Conservation (phyloP, 2,113 vertebrate genomes). For the Haliaeetus leucogaster region DNA sequence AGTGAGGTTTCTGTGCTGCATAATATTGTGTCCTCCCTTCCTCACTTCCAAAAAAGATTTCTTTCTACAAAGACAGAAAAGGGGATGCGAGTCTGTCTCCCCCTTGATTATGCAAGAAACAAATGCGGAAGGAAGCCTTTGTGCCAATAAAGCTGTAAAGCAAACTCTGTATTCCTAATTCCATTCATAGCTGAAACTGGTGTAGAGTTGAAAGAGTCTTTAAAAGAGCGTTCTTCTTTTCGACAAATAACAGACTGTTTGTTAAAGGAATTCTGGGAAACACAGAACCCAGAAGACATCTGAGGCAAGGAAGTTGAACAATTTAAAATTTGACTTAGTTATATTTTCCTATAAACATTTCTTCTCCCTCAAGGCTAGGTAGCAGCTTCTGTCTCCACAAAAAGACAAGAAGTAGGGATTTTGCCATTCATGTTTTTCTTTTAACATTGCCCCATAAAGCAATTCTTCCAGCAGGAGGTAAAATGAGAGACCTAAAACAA, state of each 20-base stretch:
- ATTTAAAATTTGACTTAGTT: not conserved
- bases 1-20: not conserved
- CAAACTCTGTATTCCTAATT: not conserved
- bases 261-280: not conserved
- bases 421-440: not conserved
- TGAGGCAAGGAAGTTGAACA: not conserved
- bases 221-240: not conserved
- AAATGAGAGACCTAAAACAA: not conserved
- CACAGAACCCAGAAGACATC: not conserved
- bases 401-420: not conserved
- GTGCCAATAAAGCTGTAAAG: slow-evolving; percentile 14
- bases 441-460: not conserved
- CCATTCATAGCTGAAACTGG: not conserved
- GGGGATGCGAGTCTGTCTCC: not conserved
- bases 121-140: not conserved
- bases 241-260: not conserved
- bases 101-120: not conserved
- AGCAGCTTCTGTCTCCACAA: not conserved
- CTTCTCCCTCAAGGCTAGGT: not conserved
- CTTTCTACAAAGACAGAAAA: not conserved
- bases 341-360: not conserved
- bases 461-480: not conserved
- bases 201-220: not conserved
- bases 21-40: not conserved
- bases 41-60: not conserved